Percentiles rank a stretch among this genome's conserved stretches.
Evolutionary conservation across 2,113 vertebrate species (phyloP).

Genomic region (Hepsetus odoe): DNA sequence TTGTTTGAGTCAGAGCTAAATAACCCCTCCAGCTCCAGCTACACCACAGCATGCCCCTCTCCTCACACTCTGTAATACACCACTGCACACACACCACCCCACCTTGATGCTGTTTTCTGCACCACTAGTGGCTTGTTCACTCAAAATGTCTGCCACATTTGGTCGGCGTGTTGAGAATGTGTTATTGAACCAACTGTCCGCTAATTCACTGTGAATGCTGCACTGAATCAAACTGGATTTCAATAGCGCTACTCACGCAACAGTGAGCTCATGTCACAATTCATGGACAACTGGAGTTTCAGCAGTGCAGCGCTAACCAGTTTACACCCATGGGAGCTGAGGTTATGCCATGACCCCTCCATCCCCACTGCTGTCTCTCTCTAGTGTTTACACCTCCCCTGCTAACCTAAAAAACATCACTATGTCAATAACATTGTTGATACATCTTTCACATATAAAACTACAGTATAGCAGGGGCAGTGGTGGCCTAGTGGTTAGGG

Average conservation of each 20-base stretch:
- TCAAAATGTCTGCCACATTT: constrained; percentile 7
- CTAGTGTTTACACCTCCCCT: neutral
- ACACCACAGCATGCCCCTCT: neutral
- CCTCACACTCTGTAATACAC: neutral
- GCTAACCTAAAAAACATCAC: neutral
- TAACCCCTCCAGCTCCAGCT: too few relatives aligned
- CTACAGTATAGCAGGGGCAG: too few relatives aligned
- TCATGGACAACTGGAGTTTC: neutral
- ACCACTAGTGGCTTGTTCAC: neutral
- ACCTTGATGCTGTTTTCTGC: neutral
- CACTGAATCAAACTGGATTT: neutral
- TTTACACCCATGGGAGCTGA: neutral
- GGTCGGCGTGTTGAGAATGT: neutral
- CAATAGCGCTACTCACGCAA: neutral
- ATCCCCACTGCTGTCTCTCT: neutral
- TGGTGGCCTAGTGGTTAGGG: too few relatives aligned
- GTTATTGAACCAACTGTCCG: constrained; percentile 11
- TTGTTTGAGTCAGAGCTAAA: neutral
- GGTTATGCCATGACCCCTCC: neutral
- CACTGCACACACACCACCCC: neutral
- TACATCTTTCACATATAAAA: neutral
- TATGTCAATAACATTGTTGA: neutral
- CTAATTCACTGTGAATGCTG: neutral
- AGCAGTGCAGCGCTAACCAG: neutral
- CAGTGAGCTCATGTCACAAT: neutral